Percentiles rank a stretch among this genome's conserved stretches.
Evolutionary conservation across 2,888 invertebrate species (phyloP).

Genomic region (Sinohyriopsis cumingii): DNA sequence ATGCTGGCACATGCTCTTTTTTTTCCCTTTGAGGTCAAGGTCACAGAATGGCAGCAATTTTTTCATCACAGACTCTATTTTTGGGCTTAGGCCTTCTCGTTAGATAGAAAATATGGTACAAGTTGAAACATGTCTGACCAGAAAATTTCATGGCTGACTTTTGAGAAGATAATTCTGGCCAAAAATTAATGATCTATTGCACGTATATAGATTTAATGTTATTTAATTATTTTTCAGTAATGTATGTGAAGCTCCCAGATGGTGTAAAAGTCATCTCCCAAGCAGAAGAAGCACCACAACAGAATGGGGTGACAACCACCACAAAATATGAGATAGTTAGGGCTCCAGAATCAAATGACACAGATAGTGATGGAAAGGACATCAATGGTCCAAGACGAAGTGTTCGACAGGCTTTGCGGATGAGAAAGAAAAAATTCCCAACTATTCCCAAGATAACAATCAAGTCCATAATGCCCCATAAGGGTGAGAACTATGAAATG

Average conservation of each 20-base stretch:
- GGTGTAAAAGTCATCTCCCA: slow-evolving; percentile 31
- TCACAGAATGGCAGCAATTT: no score
- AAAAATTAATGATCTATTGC: no score
- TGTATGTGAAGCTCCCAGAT: slow-evolving; percentile 50
- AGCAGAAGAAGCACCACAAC: slow-evolving; percentile 18
- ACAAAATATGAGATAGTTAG: slow-evolving; percentile 8
- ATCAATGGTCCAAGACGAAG: slow-evolving; percentile 40
- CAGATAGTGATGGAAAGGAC: slow-evolving; percentile 7
- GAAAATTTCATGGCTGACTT: no score
- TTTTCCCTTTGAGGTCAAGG: no score
- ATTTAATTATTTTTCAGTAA: slow-evolving; percentile 37
- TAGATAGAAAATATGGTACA: no score
- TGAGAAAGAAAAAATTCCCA: slow-evolving; percentile 39
- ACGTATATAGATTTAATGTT: no score
- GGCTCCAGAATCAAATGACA: background rate
- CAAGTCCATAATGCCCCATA: slow-evolving; percentile 77
- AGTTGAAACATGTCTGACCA: no score
- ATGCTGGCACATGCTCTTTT: no score
- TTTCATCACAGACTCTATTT: no score
- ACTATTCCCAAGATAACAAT: slow-evolving; percentile 83
- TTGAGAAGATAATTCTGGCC: no score
- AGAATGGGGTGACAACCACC: slow-evolving; percentile 9
- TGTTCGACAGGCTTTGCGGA: slow-evolving; percentile 55
- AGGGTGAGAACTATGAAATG: slow-evolving; percentile 20
- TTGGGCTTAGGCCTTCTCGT: no score